A percentile compares a stretch with the other conserved stretches of the same genome.
Evolutionary conservation across 2,888 invertebrate genomes (phyloP).

Genomic region (Xanthorhoe spadicearia): DNA sequence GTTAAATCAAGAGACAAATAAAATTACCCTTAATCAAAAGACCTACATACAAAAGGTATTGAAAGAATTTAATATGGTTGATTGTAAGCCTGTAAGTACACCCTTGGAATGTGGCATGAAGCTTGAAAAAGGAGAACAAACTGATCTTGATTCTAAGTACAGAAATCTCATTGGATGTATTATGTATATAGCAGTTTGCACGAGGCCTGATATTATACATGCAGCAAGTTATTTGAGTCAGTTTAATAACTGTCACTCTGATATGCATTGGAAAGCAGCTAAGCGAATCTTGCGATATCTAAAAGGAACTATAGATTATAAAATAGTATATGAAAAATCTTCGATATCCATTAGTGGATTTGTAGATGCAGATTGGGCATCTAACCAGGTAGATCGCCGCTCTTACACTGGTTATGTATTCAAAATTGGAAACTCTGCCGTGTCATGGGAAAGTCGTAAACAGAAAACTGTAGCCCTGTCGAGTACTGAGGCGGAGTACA

Average conservation of each 20-base stretch:
- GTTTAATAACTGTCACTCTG: slow-evolving; percentile 37
- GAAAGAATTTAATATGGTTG: slow-evolving; percentile 4
- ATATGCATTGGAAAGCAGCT: slow-evolving; percentile 41
- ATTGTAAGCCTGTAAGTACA: slow-evolving; percentile 3
- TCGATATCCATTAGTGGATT: slow-evolving; percentile 5
- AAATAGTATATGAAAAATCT: slow-evolving; percentile 24
- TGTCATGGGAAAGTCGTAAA: slow-evolving; percentile 40
- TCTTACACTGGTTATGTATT: slow-evolving; percentile 45
- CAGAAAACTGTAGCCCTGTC: slow-evolving; percentile 50
- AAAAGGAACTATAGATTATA: slow-evolving; percentile 38
- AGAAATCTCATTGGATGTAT: slow-evolving; percentile 32
- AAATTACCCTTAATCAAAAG: slow-evolving; percentile 4
- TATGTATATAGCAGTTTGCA: slow-evolving; percentile 41
- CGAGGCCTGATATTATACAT: slow-evolving; percentile 44
- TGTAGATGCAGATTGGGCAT: slow-evolving; percentile 42
- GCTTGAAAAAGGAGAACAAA: too few species aligned
- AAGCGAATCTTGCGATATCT: slow-evolving; percentile 43
- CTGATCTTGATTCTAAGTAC: too few species aligned
- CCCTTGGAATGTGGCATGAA: slow-evolving; percentile 3
- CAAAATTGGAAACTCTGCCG: not conserved
- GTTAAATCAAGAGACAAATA: not conserved
- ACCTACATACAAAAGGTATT: slow-evolving; percentile 5
- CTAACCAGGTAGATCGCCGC: slow-evolving; percentile 26
- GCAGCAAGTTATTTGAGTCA: slow-evolving; percentile 33
- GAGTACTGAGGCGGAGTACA: slow-evolving; percentile 45